Conservation (phyloP, 2,888 invertebrate species). For the Ennomos quercinarius region DNA sequence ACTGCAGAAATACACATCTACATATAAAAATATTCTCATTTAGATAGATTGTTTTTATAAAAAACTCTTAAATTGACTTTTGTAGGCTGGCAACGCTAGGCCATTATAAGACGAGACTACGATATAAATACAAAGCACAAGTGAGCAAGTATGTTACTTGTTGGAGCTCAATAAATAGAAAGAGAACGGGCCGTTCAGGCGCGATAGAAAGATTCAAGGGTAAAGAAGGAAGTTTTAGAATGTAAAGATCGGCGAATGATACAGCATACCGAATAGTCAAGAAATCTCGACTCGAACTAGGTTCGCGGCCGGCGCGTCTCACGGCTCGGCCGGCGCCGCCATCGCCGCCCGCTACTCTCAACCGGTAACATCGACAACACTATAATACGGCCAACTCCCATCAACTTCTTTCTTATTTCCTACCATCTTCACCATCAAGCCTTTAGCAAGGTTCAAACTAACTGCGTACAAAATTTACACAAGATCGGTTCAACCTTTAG, state of each 20-base stretch:
- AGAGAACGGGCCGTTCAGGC: conserved; percentile 40
- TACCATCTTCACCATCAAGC: too few species aligned
- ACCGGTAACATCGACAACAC: neutral
- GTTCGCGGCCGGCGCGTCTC: conserved; percentile 51
- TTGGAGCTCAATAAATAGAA: conserved; percentile 64
- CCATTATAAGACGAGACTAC: conserved; percentile 58
- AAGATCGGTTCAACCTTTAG: too few species aligned
- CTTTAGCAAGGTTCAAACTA: too few species aligned
- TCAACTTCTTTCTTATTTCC: too few species aligned
- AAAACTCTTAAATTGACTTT: conserved; percentile 78
- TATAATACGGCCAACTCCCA: too few species aligned
- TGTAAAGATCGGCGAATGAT: conserved; percentile 27
- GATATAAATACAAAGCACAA: conserved; percentile 75
- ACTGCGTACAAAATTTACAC: too few species aligned
- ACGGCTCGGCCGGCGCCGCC: conserved; percentile 38
- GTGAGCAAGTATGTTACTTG: conserved; percentile 75
- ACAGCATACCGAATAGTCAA: conserved; percentile 35
- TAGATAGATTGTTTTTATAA: conserved; percentile 54
- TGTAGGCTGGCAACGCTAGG: conserved; percentile 59
- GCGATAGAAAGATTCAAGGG: conserved; percentile 22
- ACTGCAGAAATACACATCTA: conserved; percentile 68
- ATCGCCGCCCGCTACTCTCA: conserved; percentile 16
- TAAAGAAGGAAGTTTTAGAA: conserved; percentile 9
- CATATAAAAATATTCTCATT: conserved; percentile 73
- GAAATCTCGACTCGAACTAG: conserved; percentile 53